Conservation (phyloP, 2,888 invertebrate species). For the Eupithecia pulchellata region DNA sequence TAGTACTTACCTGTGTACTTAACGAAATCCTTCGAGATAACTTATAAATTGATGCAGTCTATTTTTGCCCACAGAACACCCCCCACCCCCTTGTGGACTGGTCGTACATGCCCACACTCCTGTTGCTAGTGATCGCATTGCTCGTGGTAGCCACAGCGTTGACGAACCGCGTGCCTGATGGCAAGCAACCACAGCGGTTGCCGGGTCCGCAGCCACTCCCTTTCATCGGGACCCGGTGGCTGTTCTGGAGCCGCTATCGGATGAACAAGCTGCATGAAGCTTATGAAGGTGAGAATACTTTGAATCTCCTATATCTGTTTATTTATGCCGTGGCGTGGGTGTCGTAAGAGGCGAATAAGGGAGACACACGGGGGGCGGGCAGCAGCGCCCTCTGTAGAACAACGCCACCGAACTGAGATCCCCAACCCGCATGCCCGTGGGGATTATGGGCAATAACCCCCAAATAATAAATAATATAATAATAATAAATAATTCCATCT, state of each 20-base stretch:
- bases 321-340: too few species aligned
- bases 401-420: too few species aligned
- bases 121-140: conserved; percentile 65
- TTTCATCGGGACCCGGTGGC: conserved; percentile 92
- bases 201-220: conserved; percentile 92
- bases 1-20: too few species aligned
- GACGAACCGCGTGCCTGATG: conserved; percentile 59
- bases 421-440: too few species aligned
- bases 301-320: not conserved
- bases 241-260: conserved; percentile 89
- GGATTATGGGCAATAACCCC: too few species aligned
- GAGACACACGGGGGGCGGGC: too few species aligned
- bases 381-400: too few species aligned
- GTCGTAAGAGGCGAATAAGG: too few species aligned
- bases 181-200: conserved; percentile 70
- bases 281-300: conserved; percentile 87
- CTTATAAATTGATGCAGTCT: not conserved
- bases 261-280: conserved; percentile 92
- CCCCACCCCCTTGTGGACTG: conserved; percentile 75
- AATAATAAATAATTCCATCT: too few species aligned
- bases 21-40: too few species aligned
- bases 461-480: too few species aligned
- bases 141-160: conserved; percentile 66
- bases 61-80: conserved; percentile 59
- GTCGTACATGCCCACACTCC: conserved; percentile 75